Evolutionary conservation across 2,888 invertebrate genomes (phyloP), one percentile per base, ranked within the genome.

Genomic region (Tethea ocularis): DNA sequence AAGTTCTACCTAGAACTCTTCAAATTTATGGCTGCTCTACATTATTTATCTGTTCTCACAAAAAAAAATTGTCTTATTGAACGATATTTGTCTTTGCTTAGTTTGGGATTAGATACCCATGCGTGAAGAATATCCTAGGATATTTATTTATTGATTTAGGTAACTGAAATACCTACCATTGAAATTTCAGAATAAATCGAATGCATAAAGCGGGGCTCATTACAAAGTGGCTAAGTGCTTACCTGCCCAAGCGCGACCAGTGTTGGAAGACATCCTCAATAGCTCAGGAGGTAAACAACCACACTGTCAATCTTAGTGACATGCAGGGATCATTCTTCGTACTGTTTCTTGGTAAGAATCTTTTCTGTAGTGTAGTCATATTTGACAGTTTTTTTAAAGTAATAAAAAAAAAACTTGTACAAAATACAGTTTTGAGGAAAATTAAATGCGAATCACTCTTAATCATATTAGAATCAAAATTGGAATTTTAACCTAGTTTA

Each of bases 301-400:
- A 98, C 76, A 97, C 97, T 41, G 98, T 98, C 51, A 97, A 97
- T 82, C 93, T 98, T 70, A 95, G 96, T 57, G 98, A 98, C 76
- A 98, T 98, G 98, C 97, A 98, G 85, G 98, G 98, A 13, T 98
- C 97, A 26, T 98, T 98, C 88, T 96, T 97, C 74, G 96, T 98
- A 0, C 89, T 98, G 3, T 94, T 97, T 58, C 86, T 98, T 58
- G 98, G 97, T 97, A 93, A 82, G 70, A n/a, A 6, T 52, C 6
- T 1, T 46, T n/a, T 26, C n/a, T n/a, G n/a, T n/a, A n/a, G n/a
- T n/a, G n/a, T n/a, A n/a, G n/a, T n/a, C n/a, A n/a, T n/a, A n/a
- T n/a, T 24, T 24, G 5, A 24, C 5, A 5, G 5, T 24, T 5
- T 24, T 24, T 24, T 24, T 2, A 24, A 24, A 24, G 24, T 4